phyloP scores from a whole-genome alignment of 2,113 vertebrate genomes.

The Ciconia maguari region DNA sequence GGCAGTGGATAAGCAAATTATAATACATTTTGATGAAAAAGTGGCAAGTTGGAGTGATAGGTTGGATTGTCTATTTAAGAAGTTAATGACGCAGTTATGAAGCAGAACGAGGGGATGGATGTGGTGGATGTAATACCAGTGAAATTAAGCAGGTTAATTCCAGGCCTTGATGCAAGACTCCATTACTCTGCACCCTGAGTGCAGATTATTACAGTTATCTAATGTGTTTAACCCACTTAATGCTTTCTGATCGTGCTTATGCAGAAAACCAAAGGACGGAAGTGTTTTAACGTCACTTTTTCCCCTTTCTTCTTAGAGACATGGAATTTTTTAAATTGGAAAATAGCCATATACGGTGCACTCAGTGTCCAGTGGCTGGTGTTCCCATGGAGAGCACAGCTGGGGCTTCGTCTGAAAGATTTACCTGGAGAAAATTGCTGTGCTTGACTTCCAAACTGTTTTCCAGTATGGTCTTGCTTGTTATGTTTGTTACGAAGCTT shows the following conservation, averaged over 20 bases:
- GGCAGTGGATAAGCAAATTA: slow-evolving; percentile 42
- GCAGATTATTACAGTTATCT: slow-evolving; percentile 35
- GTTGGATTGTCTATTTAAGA: slow-evolving; percentile 18
- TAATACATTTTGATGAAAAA: slow-evolving; percentile 41
- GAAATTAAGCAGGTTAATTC: slow-evolving; percentile 62
- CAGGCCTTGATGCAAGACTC: slow-evolving; percentile 13
- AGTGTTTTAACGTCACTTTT: background rate
- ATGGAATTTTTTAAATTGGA: background rate
- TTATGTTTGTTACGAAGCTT: background rate
- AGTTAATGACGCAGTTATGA: slow-evolving; percentile 55
- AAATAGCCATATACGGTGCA: background rate
- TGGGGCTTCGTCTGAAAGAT: background rate
- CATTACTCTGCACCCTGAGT: slow-evolving; percentile 30
- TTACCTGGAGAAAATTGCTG: background rate
- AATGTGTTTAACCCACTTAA: slow-evolving; percentile 34
- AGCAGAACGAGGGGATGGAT: slow-evolving; percentile 20
- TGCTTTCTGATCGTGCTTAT: background rate
- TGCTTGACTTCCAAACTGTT: background rate
- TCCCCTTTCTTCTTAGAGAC: background rate
- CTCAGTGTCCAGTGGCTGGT: background rate
- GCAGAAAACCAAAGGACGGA: background rate
- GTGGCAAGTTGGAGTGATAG: background rate
- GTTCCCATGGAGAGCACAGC: background rate
- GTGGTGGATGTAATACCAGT: background rate
- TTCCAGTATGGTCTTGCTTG: background rate